Evolutionary conservation across 1,140 invertebrate genomes (phyloP), one percentile per base, ranked within the genome.

Genomic region (Drosophila parabipectinata): DNA sequence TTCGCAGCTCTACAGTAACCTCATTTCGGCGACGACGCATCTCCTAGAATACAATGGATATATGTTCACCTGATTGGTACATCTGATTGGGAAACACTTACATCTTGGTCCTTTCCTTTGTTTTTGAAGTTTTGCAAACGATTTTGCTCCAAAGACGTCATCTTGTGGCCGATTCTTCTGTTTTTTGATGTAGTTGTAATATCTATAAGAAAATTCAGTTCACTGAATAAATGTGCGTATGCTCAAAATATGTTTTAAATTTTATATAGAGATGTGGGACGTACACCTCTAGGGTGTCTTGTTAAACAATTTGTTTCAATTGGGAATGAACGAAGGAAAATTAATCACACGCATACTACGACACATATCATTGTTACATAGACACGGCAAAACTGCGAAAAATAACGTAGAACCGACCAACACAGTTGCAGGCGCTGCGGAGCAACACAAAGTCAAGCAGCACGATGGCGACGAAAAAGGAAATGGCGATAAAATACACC

Each of bases 51-150:
- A 56, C 3, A 15, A 45, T 21, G 34, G 34, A 57, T n/a, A 44
- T 15, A 47, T 54, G 3, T 28, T 34, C 41, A 26, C 32, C 32
- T 48, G 2, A 59, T 12, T 15, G n/a, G 18, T 21, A 47, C 14
- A 9, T 9, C 15, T 10, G 10, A 47, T 44, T 44, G 44, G 44
- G 18, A 9, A 18, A 15, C 1, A 96, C 96, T 96, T 94, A 98
- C 98, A 93, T 98, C 97, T 93, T 97, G 96, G 94, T 98, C 97
- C 94, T 98, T 98, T 87, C 97, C 97, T 95, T 98, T 98, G 94
- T 98, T 98, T 95, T 98, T 98, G 93, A 98, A 98, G 92, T 96
- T 96, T 93, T 97, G 95, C 94, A 97, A 95, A 92, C 97, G 95
- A 94, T 91, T 91, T 53, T 77, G 84, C 14, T 89, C 84, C 75